Evolutionary conservation across 2,797 vertebrate species (phyloP), one percentile per base, ranked within the genome.

Genomic region (Valencia hispanica): DNA sequence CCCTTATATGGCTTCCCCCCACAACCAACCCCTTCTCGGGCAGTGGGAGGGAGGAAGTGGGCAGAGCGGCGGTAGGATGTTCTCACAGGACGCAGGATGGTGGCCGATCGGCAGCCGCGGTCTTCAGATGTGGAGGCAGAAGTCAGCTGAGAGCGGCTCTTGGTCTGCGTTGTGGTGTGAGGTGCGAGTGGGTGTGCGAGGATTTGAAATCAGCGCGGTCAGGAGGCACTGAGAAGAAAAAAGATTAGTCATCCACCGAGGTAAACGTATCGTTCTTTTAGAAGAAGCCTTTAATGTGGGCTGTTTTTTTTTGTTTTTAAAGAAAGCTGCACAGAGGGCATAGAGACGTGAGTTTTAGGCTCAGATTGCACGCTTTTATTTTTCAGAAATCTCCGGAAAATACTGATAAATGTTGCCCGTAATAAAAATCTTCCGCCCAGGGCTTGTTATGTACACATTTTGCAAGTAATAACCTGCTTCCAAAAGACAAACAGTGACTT

Each of bases 31-130:
- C n/a, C n/a, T n/a, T n/a, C n/a, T n/a, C 81, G 84, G 85, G 88
- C 84, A 87, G 86, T 72, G 80, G 65, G 85, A 88, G 84, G 88
- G 87, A 73, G 82, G 69, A 53, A 73, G 70, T 82, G 85, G 65
- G 87, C 81, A 70, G 78, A 79, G 81, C 69, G 55, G 71, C n/a
- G 83, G 88, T 92, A 94, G 94, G 94, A 94, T 94, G 93, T 94
- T 95, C 89, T 94, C 91, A 94, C 94, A 95, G 94, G 94, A 95
- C 94, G 92, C 90, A n/a, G n/a, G n/a, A n/a, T n/a, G 86, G 90
- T 89, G 87, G 90, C 90, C 79, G 89, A 86, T 77, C 82, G 73
- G 75, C 86, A 88, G 86, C 87, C 78, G 68, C 45, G 81, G 82
- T 70, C 18, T 41, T 84, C 65, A 84, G 41, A 83, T 79, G 90